phyloP scores from a whole-genome alignment of 2,888 invertebrate genomes.

The Acanthosoma haemorrhoidale region DNA sequence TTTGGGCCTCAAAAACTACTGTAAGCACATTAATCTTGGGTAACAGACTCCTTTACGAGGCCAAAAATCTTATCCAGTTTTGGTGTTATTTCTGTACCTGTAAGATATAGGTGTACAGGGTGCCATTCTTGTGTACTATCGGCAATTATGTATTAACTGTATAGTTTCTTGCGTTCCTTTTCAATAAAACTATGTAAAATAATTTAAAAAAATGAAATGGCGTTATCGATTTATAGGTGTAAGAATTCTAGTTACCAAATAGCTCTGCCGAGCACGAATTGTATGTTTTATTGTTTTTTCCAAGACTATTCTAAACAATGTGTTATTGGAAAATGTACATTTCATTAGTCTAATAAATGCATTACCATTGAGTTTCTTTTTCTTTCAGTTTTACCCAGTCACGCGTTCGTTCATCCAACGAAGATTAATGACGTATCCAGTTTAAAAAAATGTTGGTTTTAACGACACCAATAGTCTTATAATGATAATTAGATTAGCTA shows the following conservation, averaged over 20 bases:
- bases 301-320: slow-evolving; percentile 28
- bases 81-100: not conserved
- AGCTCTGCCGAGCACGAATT: slow-evolving; percentile 15
- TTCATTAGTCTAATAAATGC: slow-evolving; percentile 32
- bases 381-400: not conserved
- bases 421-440: too few species aligned
- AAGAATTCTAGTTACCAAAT: not conserved
- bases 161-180: slow-evolving; percentile 23
- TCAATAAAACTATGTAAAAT: not conserved
- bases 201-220: not conserved
- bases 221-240: slow-evolving; percentile 11
- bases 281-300: not conserved
- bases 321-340: slow-evolving; percentile 33
- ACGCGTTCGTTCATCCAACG: too few species aligned
- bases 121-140: slow-evolving; percentile 15
- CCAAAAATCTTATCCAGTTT: not conserved
- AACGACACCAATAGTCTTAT: too few species aligned
- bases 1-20: not conserved
- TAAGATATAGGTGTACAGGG: slow-evolving; percentile 24
- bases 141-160: not conserved
- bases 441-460: too few species aligned
- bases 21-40: too few species aligned
- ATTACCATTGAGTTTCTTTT: not conserved
- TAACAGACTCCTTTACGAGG: not conserved
- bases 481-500: too few species aligned